Conservation (phyloP, 1,140 invertebrate genomes). For the Drosophila jambulina region DNA sequence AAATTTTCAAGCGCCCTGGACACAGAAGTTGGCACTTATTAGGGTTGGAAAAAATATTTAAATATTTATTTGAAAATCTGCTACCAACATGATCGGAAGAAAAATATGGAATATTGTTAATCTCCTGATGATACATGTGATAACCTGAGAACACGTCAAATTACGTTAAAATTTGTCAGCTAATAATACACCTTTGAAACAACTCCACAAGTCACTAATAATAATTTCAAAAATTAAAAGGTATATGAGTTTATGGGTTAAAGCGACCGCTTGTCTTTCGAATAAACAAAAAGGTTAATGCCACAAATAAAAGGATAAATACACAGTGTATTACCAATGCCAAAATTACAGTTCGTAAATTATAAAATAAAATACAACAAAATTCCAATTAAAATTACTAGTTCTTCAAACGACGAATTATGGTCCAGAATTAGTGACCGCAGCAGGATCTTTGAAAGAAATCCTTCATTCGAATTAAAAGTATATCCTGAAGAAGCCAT, state of each 20-base stretch:
- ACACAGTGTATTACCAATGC: constrained; percentile 4
- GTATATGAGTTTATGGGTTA: not conserved
- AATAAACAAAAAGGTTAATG: not conserved
- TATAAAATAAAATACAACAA: not conserved
- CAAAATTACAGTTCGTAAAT: constrained; percentile 4
- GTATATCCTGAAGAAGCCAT: too few relatives aligned
- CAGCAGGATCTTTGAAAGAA: not conserved
- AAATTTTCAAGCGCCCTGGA: not conserved
- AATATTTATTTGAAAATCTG: not conserved
- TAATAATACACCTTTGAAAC: not conserved
- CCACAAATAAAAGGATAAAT: not conserved
- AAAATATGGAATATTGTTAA: not conserved
- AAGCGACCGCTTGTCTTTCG: not conserved
- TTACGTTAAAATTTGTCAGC: not conserved
- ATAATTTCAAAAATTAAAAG: not conserved
- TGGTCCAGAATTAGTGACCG: not conserved
- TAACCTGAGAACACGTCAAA: constrained; percentile 1
- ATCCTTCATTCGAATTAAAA: too few relatives aligned
- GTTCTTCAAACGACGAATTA: not conserved
- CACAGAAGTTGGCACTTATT: not conserved
- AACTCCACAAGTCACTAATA: not conserved
- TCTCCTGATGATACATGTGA: constrained; percentile 2
- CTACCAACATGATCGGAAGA: not conserved
- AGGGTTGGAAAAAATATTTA: too few relatives aligned
- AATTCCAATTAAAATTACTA: not conserved